Conservation (phyloP, 2,888 invertebrate genomes). For the Campoplex capitator region DNA sequence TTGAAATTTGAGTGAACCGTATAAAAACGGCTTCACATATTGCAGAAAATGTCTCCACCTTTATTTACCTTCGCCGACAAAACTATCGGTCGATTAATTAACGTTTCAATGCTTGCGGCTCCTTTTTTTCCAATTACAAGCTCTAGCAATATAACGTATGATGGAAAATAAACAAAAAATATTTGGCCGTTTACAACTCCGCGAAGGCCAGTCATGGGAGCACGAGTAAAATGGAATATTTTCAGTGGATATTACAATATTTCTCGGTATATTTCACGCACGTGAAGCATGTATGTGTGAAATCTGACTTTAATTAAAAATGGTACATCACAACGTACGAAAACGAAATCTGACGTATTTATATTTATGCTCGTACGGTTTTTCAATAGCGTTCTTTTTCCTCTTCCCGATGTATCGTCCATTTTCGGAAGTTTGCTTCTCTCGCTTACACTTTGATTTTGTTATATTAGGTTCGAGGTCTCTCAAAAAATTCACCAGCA, state of each 20-base stretch:
- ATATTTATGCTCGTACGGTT: background rate
- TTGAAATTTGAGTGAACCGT: background rate
- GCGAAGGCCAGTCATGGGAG: background rate
- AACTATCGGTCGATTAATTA: conserved; percentile 22
- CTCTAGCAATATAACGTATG: conserved; percentile 6
- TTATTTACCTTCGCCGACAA: background rate
- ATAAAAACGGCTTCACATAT: background rate
- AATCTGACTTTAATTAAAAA: conserved; percentile 62
- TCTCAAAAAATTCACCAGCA: background rate
- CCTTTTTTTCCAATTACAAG: conserved; percentile 26
- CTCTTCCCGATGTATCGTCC: background rate
- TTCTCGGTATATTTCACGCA: conserved; percentile 14
- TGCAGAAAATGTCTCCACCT: background rate
- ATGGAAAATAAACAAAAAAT: conserved; percentile 32
- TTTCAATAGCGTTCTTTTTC: background rate
- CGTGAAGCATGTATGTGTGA: conserved; percentile 36
- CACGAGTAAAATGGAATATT: conserved; percentile 18
- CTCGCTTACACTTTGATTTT: background rate
- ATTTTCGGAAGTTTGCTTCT: background rate
- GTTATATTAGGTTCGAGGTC: background rate
- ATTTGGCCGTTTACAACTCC: conserved; percentile 5
- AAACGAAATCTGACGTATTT: background rate
- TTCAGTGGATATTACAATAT: conserved; percentile 42
- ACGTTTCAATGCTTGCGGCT: background rate
- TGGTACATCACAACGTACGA: conserved; percentile 20